Conservation (phyloP, 2,113 vertebrate species). For the Pandion haliaetus region DNA sequence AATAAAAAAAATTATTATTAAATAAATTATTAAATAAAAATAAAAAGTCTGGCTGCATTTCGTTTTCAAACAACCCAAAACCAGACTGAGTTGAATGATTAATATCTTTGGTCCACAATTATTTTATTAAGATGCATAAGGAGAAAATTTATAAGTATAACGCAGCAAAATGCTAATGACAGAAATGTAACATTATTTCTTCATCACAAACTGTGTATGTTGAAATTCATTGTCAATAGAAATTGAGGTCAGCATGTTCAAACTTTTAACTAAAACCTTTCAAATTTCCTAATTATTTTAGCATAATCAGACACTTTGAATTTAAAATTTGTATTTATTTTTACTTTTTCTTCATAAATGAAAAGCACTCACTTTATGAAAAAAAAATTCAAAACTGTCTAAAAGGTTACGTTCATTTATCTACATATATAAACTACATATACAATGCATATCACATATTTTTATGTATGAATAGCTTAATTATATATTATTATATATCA, state of each 20-base stretch:
- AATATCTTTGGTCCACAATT: not conserved
- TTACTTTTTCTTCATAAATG: not conserved
- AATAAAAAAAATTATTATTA: too few relatives aligned
- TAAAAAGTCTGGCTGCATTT: not conserved
- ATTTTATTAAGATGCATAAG: not conserved
- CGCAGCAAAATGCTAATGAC: not conserved
- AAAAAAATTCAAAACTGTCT: not conserved
- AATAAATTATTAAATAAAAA: not conserved
- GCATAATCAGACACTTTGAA: not conserved
- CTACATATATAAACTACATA: not conserved
- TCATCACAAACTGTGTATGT: not conserved
- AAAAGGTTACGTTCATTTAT: not conserved
- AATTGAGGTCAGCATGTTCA: not conserved
- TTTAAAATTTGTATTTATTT: not conserved
- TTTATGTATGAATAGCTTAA: too few relatives aligned
- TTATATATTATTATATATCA: not conserved
- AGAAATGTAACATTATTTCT: not conserved
- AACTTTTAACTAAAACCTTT: not conserved
- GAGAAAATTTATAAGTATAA: not conserved
- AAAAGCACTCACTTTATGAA: not conserved
- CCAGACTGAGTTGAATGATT: not conserved
- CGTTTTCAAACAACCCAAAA: not conserved
- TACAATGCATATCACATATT: not conserved
- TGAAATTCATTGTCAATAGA: not conserved
- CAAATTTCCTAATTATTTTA: not conserved